Evolutionary conservation across 2,888 invertebrate genomes (phyloP), one percentile per base, ranked within the genome.

Genomic region (Scaptodrosophila latifasciaeformis): DNA sequence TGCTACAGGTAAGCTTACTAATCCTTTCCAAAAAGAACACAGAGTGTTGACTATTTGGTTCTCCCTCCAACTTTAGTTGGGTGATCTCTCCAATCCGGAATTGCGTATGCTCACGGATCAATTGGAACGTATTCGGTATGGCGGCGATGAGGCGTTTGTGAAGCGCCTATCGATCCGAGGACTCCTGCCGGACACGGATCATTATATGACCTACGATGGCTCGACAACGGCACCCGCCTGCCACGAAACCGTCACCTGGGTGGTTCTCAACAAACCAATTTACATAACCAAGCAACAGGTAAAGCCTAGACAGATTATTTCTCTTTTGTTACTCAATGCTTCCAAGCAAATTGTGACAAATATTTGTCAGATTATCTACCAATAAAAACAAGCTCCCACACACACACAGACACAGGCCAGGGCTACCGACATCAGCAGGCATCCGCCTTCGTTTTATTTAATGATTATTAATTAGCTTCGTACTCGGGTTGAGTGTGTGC

Each of bases 151-250:
- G 86, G 92, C 93, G 86, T 92, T 93, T 64, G 91, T 97, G 62
- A 93, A 93, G 85, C 91, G 93, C 76, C 88, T 98, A 75, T 95
- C 95, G 40, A 93, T 97, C 48, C 90, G 93, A 48, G 95, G 95
- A 21, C 89, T 99, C 54, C 88, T 99, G 61, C 97, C 99, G 3
- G 93, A 95, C 78, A 97, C 97, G 42, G 93, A 95, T 84, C 94
- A 96, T 88, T 99, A 96, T 88, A 96, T 99, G 93, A 99, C 99
- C 49, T 99, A 98, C 87, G 97, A 98, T 82, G 99, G 98, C 45
- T 97, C 97, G 37, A 93, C 96, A 54, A 98, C 98, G 49, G 95
- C 96, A 86, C 99, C 99, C 2, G 96, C 97, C 63, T 99, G 99
- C 88, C 94, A 96, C 87, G 99, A 99, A 88, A 98, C 98, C 18